Conservation (phyloP, 2,888 invertebrate genomes). For the Unio delphinus region DNA sequence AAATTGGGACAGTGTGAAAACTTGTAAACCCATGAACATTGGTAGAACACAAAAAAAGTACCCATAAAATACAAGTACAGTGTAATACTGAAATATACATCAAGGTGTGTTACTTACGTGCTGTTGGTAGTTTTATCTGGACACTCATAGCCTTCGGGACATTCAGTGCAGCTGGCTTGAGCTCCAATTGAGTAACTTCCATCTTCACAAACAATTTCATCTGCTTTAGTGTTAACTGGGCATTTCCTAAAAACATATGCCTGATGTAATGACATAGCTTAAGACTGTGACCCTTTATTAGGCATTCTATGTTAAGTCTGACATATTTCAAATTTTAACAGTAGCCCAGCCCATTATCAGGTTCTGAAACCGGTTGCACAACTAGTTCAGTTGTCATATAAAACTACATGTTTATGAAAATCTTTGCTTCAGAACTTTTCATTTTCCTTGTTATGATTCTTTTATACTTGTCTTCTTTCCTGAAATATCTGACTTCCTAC, state of each 20-base stretch:
- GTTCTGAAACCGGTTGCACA: not conserved
- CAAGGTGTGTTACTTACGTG: slow-evolving; percentile 41
- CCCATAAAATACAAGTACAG: no score
- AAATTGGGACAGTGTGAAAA: no score
- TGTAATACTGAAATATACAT: not conserved
- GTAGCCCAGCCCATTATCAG: not conserved
- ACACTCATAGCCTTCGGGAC: slow-evolving; percentile 64
- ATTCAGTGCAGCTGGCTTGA: slow-evolving; percentile 59
- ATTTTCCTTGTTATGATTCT: no score
- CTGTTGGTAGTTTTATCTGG: slow-evolving; percentile 44
- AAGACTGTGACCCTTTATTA: not conserved
- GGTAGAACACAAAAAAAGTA: no score
- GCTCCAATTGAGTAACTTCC: slow-evolving; percentile 62
- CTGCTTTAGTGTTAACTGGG: slow-evolving; percentile 39
- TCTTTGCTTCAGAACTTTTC: not conserved
- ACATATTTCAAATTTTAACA: not conserved
- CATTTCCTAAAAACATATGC: slow-evolving; percentile 44
- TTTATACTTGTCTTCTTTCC: no score
- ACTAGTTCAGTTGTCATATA: not conserved
- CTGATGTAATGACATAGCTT: not conserved
- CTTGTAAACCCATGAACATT: no score
- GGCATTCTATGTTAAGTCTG: not conserved
- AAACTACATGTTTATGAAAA: not conserved
- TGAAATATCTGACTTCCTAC: no score
- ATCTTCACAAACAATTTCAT: slow-evolving; percentile 46